Conservation (phyloP, 2,797 vertebrate species). For the Pipistrellus pygmaeus region DNA sequence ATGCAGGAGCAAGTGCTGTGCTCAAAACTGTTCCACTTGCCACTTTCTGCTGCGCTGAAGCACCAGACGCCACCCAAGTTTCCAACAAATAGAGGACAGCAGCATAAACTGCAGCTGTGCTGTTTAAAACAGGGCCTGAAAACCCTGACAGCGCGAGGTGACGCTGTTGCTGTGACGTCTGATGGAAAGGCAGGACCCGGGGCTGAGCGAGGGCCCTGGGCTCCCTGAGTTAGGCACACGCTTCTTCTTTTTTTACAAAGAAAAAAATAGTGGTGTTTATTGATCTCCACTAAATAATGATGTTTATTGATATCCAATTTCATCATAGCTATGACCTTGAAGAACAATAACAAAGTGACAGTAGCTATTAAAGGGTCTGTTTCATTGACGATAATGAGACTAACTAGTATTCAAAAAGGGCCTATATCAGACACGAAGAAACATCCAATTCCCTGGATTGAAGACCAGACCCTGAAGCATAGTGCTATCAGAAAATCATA, state of each 20-base stretch:
- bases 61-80: neutral
- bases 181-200: neutral
- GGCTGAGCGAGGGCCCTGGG: neutral
- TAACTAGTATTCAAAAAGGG: neutral
- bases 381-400: neutral
- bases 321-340: neutral
- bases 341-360: neutral
- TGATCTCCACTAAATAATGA: neutral
- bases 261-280: neutral
- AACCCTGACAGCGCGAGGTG: neutral
- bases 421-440: neutral
- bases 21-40: neutral
- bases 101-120: neutral
- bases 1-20: neutral
- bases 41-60: neutral
- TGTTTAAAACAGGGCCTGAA: neutral
- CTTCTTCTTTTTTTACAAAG: no score
- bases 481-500: no score
- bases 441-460: neutral
- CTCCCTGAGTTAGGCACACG: no score
- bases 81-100: neutral
- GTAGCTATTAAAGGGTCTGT: neutral
- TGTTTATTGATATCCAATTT: no score
- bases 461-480: neutral
- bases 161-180: neutral